Percentiles rank a stretch among this genome's conserved stretches.
These are phyloP conservation scores for Corythornis vintsioides DNA, from an alignment of 2,113 vertebrate genomes.

Conservation along the genomic window DNA sequence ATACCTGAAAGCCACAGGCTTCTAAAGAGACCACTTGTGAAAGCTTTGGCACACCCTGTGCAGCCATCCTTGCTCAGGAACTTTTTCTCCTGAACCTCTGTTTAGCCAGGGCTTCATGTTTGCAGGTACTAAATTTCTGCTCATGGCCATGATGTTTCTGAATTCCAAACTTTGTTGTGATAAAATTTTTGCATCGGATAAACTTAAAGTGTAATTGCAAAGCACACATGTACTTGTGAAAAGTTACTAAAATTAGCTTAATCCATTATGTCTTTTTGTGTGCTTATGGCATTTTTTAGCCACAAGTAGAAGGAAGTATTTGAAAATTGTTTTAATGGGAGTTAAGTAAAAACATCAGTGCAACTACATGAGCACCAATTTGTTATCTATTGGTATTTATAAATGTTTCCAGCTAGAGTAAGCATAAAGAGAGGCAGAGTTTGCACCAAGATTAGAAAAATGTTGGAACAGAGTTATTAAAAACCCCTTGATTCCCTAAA, in stretches of 20 bases:
- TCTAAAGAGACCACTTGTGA: background rate
- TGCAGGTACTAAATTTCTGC: background rate
- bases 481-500: background rate
- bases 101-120: background rate
- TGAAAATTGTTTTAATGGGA: background rate
- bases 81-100: background rate
- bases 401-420: background rate
- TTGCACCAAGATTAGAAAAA: background rate
- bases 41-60: background rate
- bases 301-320: background rate
- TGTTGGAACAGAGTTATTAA: background rate
- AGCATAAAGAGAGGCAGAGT: background rate
- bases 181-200: background rate
- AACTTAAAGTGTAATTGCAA: background rate
- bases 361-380: background rate
- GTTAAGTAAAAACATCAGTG: background rate
- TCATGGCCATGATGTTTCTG: background rate
- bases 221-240: background rate
- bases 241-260: background rate
- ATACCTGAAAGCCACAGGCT: background rate
- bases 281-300: background rate
- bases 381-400: background rate
- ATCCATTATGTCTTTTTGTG: background rate
- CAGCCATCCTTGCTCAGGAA: background rate
- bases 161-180: background rate